phyloP scores from a whole-genome alignment of 2,888 invertebrate species.

The Pammene fasciana region DNA sequence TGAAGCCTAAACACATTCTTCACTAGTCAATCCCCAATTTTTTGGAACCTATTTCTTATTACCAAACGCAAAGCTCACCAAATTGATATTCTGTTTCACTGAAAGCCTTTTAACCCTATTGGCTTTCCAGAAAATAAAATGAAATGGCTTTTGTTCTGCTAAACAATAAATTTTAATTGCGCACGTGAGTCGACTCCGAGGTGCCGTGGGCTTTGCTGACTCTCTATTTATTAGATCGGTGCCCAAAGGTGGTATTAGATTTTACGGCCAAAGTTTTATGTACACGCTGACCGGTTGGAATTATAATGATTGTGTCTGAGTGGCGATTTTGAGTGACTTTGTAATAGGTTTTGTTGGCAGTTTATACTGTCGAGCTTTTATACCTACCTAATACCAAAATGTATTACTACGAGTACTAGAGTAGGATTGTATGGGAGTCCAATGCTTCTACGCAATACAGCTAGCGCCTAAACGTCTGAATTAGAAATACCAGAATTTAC shows the following conservation, averaged over 20 bases:
- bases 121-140: constrained; percentile 38
- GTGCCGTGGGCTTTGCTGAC: constrained; percentile 6
- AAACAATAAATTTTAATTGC: constrained; percentile 42
- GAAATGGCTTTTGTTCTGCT: constrained; percentile 40
- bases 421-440: too few relatives aligned
- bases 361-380: neutral
- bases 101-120: constrained; percentile 23
- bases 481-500: too few relatives aligned
- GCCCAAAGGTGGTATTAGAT: constrained; percentile 35
- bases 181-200: constrained; percentile 36
- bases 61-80: neutral
- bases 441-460: too few relatives aligned
- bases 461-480: too few relatives aligned
- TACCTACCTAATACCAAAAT: too few relatives aligned
- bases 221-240: constrained; percentile 33
- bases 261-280: constrained; percentile 33
- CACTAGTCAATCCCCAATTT: neutral
- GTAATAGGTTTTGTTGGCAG: neutral
- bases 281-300: constrained; percentile 10
- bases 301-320: constrained; percentile 13
- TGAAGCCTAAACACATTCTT: too few relatives aligned
- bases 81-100: constrained; percentile 15
- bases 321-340: constrained; percentile 3
- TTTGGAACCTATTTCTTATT: neutral
- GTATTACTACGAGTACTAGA: too few relatives aligned